Conservation (phyloP, 2,888 invertebrate species). For the Thecocarcelia acutangulata region DNA sequence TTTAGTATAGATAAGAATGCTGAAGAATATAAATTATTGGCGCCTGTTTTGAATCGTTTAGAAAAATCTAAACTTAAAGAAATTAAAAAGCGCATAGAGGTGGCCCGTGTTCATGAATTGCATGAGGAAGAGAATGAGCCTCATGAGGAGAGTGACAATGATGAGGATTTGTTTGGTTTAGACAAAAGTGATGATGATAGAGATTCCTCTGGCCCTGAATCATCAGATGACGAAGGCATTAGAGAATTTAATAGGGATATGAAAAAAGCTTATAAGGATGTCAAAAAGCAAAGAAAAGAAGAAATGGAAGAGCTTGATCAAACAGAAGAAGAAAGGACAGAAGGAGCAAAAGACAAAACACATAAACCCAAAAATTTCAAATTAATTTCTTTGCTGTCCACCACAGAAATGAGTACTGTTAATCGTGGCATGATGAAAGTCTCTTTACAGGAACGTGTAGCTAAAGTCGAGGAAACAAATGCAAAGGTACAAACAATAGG, state of each 20-base stretch:
- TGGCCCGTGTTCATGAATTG: constrained; percentile 83
- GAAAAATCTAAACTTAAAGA: constrained; percentile 87
- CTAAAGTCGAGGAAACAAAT: constrained; percentile 82
- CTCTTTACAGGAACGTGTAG: constrained; percentile 87
- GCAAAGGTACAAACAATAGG: constrained; percentile 81
- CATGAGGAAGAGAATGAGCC: constrained; percentile 78
- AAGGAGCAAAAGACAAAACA: constrained; percentile 15
- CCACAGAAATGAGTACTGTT: constrained; percentile 84
- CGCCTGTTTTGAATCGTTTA: constrained; percentile 92
- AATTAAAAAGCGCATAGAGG: constrained; percentile 83
- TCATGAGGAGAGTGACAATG: constrained; percentile 79
- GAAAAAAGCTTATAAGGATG: constrained; percentile 85
- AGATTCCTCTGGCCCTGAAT: constrained; percentile 82
- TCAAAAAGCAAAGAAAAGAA: constrained; percentile 79
- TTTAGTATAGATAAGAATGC: constrained; percentile 94
- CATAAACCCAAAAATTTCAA: constrained; percentile 56
- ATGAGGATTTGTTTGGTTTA: constrained; percentile 80
- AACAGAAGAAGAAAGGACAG: constrained; percentile 77
- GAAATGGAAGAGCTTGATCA: constrained; percentile 75
- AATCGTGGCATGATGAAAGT: constrained; percentile 80
- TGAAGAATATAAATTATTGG: constrained; percentile 92
- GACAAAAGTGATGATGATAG: constrained; percentile 78
- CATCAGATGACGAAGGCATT: constrained; percentile 90
- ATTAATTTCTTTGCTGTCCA: constrained; percentile 48
- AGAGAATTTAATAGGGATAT: constrained; percentile 90